These are phyloP conservation scores for Stratiomys singularior DNA, from an alignment of 2,888 invertebrate species.

Conservation along the genomic window DNA sequence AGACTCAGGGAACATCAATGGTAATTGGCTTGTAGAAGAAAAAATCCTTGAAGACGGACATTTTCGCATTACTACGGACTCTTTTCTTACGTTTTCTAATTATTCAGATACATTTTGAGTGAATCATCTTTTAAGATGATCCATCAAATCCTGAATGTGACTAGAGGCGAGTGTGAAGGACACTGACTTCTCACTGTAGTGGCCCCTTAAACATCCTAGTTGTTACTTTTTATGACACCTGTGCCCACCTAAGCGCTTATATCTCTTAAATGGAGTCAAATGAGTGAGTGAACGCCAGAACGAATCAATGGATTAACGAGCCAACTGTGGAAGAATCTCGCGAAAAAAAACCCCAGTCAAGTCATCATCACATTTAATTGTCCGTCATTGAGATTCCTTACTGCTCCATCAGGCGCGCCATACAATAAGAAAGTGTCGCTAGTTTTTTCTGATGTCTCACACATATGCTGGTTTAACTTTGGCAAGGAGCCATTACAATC, in stretches of 20 bases:
- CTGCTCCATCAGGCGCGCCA: slow-evolving; percentile 5
- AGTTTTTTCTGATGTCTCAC: slow-evolving; percentile 15
- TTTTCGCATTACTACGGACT: too few species aligned
- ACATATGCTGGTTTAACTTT: not conserved
- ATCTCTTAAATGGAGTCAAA: not conserved
- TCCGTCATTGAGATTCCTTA: slow-evolving; percentile 36
- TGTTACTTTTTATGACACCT: slow-evolving; percentile 20
- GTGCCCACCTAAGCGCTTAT: slow-evolving; percentile 2
- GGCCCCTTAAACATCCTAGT: not conserved
- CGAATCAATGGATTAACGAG: slow-evolving; percentile 27
- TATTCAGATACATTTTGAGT: too few species aligned
- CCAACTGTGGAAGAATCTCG: slow-evolving; percentile 27
- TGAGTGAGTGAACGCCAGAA: slow-evolving; percentile 27
- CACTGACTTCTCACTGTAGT: not conserved
- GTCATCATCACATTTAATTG: slow-evolving; percentile 42
- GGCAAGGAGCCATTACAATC: slow-evolving; percentile 27
- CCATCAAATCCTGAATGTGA: too few species aligned
- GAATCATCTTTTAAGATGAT: too few species aligned
- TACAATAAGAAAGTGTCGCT: slow-evolving; percentile 32
- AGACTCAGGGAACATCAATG: too few species aligned
- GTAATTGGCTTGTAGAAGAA: too few species aligned
- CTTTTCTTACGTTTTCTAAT: too few species aligned
- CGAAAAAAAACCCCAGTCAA: slow-evolving; percentile 20
- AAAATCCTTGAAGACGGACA: too few species aligned
- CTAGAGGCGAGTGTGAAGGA: too few species aligned